A percentile compares a stretch with the other conserved stretches of the same genome.
Conservation (phyloP, 1,140 invertebrate species). For the Drosophila prosaltans region DNA sequence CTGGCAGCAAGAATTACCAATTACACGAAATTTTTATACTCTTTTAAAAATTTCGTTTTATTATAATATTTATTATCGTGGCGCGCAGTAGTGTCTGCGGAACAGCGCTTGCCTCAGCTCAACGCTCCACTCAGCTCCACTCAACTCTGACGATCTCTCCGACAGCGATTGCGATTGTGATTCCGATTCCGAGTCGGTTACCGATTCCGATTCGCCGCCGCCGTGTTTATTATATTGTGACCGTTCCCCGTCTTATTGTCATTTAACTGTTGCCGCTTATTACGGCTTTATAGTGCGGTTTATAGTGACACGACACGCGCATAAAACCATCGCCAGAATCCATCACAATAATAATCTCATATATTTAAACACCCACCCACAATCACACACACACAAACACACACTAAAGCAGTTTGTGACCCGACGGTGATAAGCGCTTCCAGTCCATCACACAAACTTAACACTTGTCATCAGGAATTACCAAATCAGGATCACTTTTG, state of each 20-base stretch:
- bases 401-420: neutral
- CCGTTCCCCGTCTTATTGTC: constrained; percentile 74
- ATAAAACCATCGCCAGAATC: constrained; percentile 33
- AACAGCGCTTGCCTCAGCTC: constrained; percentile 54
- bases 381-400: neutral
- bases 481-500: constrained; percentile 16
- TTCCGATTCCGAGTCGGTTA: constrained; percentile 41
- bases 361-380: constrained; percentile 31
- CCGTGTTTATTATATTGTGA: constrained; percentile 68
- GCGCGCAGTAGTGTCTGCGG: constrained; percentile 83
- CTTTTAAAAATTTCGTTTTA: constrained; percentile 83
- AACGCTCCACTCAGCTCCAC: constrained; percentile 35
- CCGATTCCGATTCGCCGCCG: constrained; percentile 44
- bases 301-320: constrained; percentile 45
- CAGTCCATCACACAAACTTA: constrained; percentile 32
- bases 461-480: constrained; percentile 23
- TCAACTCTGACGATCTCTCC: constrained; percentile 33
- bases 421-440: constrained; percentile 1
- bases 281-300: constrained; percentile 64
- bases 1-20: constrained; percentile 82
- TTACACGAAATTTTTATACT: constrained; percentile 83
- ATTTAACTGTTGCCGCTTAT: constrained; percentile 73
- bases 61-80: constrained; percentile 83
- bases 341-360: constrained; percentile 32
- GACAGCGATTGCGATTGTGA: constrained; percentile 43